Conservation (phyloP, 2,113 vertebrate species). For the Pantherophis guttatus region DNA sequence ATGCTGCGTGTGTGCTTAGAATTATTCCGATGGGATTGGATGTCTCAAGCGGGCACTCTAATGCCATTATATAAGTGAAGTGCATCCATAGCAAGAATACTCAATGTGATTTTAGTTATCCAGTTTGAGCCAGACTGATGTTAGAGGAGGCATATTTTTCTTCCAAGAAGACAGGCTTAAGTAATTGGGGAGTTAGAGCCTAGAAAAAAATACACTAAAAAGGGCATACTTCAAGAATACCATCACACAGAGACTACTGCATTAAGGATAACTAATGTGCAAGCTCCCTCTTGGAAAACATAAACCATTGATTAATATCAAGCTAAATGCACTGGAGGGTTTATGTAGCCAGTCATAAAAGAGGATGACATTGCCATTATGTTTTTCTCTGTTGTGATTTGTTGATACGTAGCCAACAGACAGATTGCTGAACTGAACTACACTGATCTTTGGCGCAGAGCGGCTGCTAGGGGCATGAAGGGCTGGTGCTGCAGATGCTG, state of each 20-base stretch:
- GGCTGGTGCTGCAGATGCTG: neutral
- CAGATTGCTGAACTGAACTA: neutral
- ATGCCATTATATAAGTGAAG: slow-evolving; percentile 4
- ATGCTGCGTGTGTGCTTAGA: neutral
- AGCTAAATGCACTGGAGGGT: neutral
- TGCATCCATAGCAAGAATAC: slow-evolving; percentile 1
- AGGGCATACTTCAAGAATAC: neutral
- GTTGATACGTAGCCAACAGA: neutral
- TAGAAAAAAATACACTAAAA: neutral
- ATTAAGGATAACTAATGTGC: neutral
- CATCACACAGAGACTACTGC: neutral
- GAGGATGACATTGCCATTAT: neutral
- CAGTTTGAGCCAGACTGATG: neutral
- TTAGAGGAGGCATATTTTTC: neutral
- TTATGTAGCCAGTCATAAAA: neutral
- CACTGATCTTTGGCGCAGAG: neutral
- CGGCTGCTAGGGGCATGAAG: neutral
- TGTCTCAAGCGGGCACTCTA: neutral
- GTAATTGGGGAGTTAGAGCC: neutral
- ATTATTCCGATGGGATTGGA: neutral
- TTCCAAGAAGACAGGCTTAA: neutral
- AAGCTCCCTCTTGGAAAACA: neutral
- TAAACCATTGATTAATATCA: neutral
- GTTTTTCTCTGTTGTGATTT: neutral
- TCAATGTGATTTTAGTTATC: neutral